phyloP scores from a whole-genome alignment of 2,888 invertebrate genomes.

The Drosophila greeni region DNA sequence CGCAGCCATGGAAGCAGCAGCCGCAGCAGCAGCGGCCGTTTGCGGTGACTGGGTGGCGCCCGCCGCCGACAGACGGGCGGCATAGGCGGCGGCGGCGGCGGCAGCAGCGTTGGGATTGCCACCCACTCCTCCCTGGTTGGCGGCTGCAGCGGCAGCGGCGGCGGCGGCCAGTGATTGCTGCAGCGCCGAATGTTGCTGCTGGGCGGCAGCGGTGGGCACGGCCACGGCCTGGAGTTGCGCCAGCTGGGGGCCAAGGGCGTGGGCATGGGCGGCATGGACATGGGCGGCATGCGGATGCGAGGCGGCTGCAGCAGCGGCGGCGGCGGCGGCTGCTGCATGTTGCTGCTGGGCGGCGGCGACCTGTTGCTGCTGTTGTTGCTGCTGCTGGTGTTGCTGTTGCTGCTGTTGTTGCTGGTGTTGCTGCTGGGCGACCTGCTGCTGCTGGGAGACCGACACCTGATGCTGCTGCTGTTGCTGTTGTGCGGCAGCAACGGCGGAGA shows the following conservation, averaged over 20 bases:
- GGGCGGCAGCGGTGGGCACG: slow-evolving; percentile 81
- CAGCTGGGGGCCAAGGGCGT: slow-evolving; percentile 62
- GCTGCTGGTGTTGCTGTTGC: slow-evolving; percentile 68
- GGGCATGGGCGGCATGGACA: slow-evolving; percentile 61
- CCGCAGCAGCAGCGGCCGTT: slow-evolving; percentile 81
- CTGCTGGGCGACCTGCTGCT: slow-evolving; percentile 81
- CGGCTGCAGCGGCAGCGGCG: slow-evolving; percentile 68
- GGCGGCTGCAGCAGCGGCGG: slow-evolving; percentile 65
- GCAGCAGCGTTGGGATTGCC: slow-evolving; percentile 61
- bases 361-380: slow-evolving; percentile 65
- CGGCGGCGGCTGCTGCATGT: slow-evolving; percentile 49
- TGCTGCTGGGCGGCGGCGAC: slow-evolving; percentile 41
- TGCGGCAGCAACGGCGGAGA: slow-evolving; percentile 81
- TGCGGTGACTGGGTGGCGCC: slow-evolving; percentile 73
- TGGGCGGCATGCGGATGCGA: slow-evolving; percentile 52
- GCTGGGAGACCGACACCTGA: slow-evolving; percentile 82
- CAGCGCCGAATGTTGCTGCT: slow-evolving; percentile 80
- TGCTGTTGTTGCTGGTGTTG: slow-evolving; percentile 77
- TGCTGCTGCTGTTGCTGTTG: slow-evolving; percentile 81
- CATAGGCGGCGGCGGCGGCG: slow-evolving; percentile 76
- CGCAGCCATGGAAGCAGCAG: slow-evolving; percentile 82
- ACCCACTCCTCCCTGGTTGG: slow-evolving; percentile 57
- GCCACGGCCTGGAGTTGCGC: slow-evolving; percentile 80
- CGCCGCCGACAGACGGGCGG: slow-evolving; percentile 73
- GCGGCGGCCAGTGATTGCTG: slow-evolving; percentile 81